Conservation (phyloP, 23 tunicate species). For the Oikopleura dioica region DNA sequence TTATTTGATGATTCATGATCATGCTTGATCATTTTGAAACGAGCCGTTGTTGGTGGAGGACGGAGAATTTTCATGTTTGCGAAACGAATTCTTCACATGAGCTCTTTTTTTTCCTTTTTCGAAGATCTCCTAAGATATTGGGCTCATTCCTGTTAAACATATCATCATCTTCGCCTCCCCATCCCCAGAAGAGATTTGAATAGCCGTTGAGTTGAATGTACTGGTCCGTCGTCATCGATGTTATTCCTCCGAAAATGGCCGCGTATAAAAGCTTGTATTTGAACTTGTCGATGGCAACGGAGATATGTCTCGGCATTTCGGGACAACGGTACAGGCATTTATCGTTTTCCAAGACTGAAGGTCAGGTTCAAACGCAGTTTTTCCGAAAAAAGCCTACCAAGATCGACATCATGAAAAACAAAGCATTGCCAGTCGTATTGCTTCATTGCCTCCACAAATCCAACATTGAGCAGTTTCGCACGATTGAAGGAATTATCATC, state of each 20-base stretch:
- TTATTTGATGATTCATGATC: slow-evolving; percentile 45
- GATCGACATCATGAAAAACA: slow-evolving; percentile 85
- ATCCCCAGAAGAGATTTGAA: slow-evolving; percentile 54
- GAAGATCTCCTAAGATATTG: slow-evolving; percentile 36
- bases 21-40: slow-evolving; percentile 69
- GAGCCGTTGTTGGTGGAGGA: not conserved
- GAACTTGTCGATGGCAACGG: slow-evolving; percentile 67
- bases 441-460: slow-evolving; percentile 39
- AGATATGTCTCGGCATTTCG: slow-evolving; percentile 50
- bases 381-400: slow-evolving; percentile 9
- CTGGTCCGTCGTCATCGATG: not conserved
- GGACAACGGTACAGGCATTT: slow-evolving; percentile 68
- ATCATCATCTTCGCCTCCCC: slow-evolving; percentile 99
- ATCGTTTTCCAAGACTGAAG: slow-evolving; percentile 50
- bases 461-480: slow-evolving; percentile 82
- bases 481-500: slow-evolving; percentile 29
- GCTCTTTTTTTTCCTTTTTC: too few relatives aligned
- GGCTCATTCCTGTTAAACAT: slow-evolving; percentile 24
- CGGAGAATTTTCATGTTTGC: not conserved
- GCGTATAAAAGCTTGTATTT: slow-evolving; percentile 45
- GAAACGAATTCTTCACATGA: not conserved
- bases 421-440: slow-evolving; percentile 52
- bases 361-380: not conserved
- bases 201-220: not conserved
- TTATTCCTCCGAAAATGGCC: slow-evolving; percentile 38